These are phyloP conservation scores for Formica aserva DNA, from an alignment of 2,888 invertebrate species.

Conservation along the genomic window DNA sequence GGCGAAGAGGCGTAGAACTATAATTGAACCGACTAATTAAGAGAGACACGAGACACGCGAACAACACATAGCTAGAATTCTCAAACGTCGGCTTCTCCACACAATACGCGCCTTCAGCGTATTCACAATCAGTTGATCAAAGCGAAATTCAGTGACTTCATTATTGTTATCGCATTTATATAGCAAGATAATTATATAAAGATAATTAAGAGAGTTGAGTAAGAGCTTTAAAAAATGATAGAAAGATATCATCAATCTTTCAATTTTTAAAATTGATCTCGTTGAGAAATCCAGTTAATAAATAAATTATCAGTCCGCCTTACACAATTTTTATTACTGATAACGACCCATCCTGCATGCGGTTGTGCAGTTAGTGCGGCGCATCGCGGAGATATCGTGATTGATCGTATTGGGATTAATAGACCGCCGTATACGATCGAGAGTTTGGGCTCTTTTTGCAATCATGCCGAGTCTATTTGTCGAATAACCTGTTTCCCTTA, in stretches of 20 bases:
- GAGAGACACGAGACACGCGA: slow-evolving; percentile 80
- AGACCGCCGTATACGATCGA: slow-evolving; percentile 34
- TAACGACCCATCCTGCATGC: not conserved
- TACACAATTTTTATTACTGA: not conserved
- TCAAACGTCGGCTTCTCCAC: slow-evolving; percentile 36
- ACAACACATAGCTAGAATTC: slow-evolving; percentile 74
- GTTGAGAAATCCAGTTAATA: not conserved
- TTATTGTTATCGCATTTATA: not conserved
- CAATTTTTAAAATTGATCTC: not conserved
- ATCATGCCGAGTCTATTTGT: slow-evolving; percentile 51
- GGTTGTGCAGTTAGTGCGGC: not conserved
- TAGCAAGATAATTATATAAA: not conserved
- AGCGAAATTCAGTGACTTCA: slow-evolving; percentile 29
- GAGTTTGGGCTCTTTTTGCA: slow-evolving; percentile 44
- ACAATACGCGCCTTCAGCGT: slow-evolving; percentile 22
- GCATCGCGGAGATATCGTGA: slow-evolving; percentile 14
- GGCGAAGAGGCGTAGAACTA: slow-evolving; percentile 65
- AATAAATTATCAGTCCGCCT: not conserved
- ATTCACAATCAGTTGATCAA: not conserved
- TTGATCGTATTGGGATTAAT: slow-evolving; percentile 27
- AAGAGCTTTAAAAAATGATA: not conserved
- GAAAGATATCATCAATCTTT: not conserved
- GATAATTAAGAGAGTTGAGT: not conserved
- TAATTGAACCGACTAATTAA: slow-evolving; percentile 80
- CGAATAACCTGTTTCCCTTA: slow-evolving; percentile 61